phyloP scores from a whole-genome alignment of 2,797 vertebrate genomes.

The Lagocephalus sceleratus region DNA sequence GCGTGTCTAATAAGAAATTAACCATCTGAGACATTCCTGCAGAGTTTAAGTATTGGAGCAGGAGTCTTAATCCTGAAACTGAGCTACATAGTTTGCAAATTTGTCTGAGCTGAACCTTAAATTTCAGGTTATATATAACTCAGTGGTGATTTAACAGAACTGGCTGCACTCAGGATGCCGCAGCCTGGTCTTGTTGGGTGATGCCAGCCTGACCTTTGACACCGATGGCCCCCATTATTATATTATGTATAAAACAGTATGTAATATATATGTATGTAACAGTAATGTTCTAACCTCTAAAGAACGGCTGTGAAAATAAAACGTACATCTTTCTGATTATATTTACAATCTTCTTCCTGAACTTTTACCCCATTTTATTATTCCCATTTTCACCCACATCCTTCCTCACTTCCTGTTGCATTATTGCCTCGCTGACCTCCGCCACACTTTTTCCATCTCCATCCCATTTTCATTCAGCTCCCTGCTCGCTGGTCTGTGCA shows the following conservation, averaged over 20 bases:
- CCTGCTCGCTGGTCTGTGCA: slow-evolving; percentile 12
- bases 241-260: no score
- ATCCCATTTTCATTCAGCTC: slow-evolving; percentile 11
- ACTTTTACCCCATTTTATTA: slow-evolving; percentile 34
- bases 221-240: no score
- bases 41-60: background rate
- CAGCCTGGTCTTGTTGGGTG: no score
- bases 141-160: no score
- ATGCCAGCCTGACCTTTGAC: no score
- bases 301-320: background rate
- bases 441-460: slow-evolving; percentile 29
- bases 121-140: no score
- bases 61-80: background rate
- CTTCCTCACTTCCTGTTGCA: slow-evolving; percentile 36
- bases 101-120: no score
- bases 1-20: background rate
- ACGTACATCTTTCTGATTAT: background rate
- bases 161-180: no score
- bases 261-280: no score
- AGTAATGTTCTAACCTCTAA: background rate
- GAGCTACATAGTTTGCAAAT: background rate
- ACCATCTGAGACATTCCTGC: background rate
- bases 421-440: slow-evolving; percentile 14
- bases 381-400: slow-evolving; percentile 31
- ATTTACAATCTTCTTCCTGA: slow-evolving; percentile 7